Base-by-base conservation (phyloP, 2,113 vertebrate species). In the Electrona antarctica region DNA sequence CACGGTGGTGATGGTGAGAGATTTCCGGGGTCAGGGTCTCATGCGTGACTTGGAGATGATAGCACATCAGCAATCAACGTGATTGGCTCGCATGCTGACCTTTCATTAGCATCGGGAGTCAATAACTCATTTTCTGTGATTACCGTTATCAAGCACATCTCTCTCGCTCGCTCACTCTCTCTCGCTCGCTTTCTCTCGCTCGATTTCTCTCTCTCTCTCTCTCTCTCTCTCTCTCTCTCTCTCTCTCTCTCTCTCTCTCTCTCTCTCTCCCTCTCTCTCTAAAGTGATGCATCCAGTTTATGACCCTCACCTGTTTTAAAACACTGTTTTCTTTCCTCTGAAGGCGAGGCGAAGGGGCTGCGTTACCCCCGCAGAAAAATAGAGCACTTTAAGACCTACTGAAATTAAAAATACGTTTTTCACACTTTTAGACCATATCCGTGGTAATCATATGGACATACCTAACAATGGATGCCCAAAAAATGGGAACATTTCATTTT, bases 31-130 rank as follows among this genome's bases (percentile, higher is more conserved):
- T 81, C 78, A 73, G 72, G 82, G 60, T 41, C 70, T 80, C 74
- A 72, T 83, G 64, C 46, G 56, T 70, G 76, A 76, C 47, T 41
- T 41, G n/a, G 69, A 85, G 80, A 76, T 91, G 89, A 90, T 89
- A 90, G 89, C 64, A 69, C 33, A 41, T 41, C 33, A 41, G 33
- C 33, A 41, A 41, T 41, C 33, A 41, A 41, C 33, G 33, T 81
- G 46, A 69, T 85, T 89, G 81, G 84, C 81, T 86, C 83, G 69
- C 82, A 64, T 83, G 71, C 75, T 83, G 89, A 87, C 84, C 86
- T 82, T 75, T 88, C 81, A 91, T 91, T 91, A 90, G 85, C 83
- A 90, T 80, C 79, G 79, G 61, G 74, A 84, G 74, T 87, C 85
- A 85, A 80, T 87, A 79, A 85, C 91, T 83, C 77, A 90, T 88